Evolutionary conservation across 2,888 invertebrate genomes (phyloP), one percentile per base, ranked within the genome.

Genomic region (Chelonus formosanus): DNA sequence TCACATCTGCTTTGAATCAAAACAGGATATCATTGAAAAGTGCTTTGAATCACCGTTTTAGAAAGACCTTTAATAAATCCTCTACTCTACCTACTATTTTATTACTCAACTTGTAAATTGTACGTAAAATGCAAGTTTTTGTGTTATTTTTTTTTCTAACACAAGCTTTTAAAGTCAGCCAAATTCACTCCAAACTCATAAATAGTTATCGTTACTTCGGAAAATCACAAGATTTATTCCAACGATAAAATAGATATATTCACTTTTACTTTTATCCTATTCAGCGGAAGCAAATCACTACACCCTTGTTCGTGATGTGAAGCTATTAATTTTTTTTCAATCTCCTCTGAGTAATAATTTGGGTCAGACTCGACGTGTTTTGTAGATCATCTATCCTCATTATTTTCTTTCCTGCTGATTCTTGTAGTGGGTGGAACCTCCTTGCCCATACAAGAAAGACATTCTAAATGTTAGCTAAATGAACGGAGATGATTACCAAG

Each of bases 331-430:
- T 61, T 53, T 35, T 61, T 53, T n/a, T 34, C 43, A 32, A 44
- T 45, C 53, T 43, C 43, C 36, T 35, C 6, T 8, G 6, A 53
- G 53, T 61, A 44, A 45, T 61, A 53, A 61, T 61, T 53, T 61
- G 8, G 61, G 61, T 61, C 44, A 34, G 36, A 34, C 10, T 6
- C 10, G 44, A 52, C 34, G 34, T 35, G 35, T 20, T 43, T 8
- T 44, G 43, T 60, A 7, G 34, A n/a, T 65, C 71, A 73, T 73
- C 68, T 63, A 73, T 73, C 70, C 71, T 73, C 71, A 70, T 73
- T 73, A 73, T 69, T 69, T 70, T 67, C 67, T 67, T 69, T 64
- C 56, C 58, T 34, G 47, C 59, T 68, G 70, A 57, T 71, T 73
- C 67, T 73, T 71, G 69, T 44, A 65, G 67, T 67, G 48, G 57